Percentiles rank a stretch among this genome's conserved stretches.
Conservation (phyloP, 2,888 invertebrate genomes). For the Lottia gigantea region DNA sequence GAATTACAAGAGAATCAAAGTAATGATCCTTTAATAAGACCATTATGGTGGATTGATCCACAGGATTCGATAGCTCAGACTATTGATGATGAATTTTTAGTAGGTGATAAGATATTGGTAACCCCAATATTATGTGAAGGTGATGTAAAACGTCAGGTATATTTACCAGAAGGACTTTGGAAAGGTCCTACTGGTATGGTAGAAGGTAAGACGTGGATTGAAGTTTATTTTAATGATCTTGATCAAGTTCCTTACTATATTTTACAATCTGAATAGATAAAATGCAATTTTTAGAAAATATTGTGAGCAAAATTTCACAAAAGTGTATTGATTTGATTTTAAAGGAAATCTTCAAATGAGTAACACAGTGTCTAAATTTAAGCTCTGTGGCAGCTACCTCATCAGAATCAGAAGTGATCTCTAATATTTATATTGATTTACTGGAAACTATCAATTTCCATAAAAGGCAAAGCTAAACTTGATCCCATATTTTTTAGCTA, state of each 20-base stretch:
- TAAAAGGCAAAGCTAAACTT: too few species aligned
- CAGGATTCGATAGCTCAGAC: constrained; percentile 25
- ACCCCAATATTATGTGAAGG: constrained; percentile 35
- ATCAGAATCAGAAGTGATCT: too few species aligned
- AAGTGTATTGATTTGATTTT: too few species aligned
- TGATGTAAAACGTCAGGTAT: constrained; percentile 22
- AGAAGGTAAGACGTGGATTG: neutral
- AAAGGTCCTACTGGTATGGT: neutral
- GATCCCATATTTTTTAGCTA: too few species aligned
- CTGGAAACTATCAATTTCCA: too few species aligned
- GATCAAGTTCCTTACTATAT: constrained; percentile 8
- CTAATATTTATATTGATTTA: too few species aligned
- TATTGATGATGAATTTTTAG: constrained; percentile 36
- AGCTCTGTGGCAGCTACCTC: too few species aligned
- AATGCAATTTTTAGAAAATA: too few species aligned
- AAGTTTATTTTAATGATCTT: neutral
- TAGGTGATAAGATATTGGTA: constrained; percentile 33
- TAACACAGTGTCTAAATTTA: too few species aligned
- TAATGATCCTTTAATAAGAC: constrained; percentile 32
- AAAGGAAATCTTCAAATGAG: too few species aligned
- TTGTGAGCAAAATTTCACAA: too few species aligned
- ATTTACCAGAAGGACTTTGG: constrained; percentile 34
- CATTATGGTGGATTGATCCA: constrained; percentile 36
- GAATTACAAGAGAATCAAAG: constrained; percentile 23
- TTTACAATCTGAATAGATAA: too few species aligned